Evolutionary conservation across 2,797 vertebrate species (phyloP).

Genomic region (Spinus olivaceus): DNA sequence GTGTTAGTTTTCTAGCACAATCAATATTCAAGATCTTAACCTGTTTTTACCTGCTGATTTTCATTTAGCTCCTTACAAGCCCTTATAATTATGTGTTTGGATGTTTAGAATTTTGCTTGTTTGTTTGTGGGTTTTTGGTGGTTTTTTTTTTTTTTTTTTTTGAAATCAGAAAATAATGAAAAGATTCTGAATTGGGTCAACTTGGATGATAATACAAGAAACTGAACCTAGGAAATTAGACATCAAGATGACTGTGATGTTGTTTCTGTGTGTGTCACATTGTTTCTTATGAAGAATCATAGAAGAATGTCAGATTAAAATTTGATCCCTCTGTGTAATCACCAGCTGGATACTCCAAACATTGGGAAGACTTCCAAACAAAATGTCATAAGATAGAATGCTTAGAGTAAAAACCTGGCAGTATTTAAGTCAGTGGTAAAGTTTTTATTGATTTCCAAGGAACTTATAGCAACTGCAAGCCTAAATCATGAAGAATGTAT

Average conservation of each 20-base stretch:
- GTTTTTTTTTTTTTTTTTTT: background rate
- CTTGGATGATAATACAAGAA: background rate
- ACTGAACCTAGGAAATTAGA: background rate
- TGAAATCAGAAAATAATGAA: background rate
- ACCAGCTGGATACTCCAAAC: background rate
- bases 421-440: background rate
- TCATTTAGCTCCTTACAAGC: background rate
- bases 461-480: background rate
- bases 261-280: background rate
- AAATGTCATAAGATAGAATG: background rate
- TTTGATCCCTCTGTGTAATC: background rate
- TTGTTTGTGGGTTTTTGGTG: background rate
- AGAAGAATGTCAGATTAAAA: constrained; percentile 11
- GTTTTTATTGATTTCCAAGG: background rate
- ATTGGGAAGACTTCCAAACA: background rate
- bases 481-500: background rate
- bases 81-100: background rate
- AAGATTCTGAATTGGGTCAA: background rate
- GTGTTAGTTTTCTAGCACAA: background rate
- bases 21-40: background rate
- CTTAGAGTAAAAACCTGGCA: background rate
- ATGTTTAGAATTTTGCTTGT: background rate
- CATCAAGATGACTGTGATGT: background rate
- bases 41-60: background rate
- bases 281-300: background rate